Base-by-base conservation (phyloP, 1,140 invertebrate genomes). In the Episyrphus balteatus region DNA sequence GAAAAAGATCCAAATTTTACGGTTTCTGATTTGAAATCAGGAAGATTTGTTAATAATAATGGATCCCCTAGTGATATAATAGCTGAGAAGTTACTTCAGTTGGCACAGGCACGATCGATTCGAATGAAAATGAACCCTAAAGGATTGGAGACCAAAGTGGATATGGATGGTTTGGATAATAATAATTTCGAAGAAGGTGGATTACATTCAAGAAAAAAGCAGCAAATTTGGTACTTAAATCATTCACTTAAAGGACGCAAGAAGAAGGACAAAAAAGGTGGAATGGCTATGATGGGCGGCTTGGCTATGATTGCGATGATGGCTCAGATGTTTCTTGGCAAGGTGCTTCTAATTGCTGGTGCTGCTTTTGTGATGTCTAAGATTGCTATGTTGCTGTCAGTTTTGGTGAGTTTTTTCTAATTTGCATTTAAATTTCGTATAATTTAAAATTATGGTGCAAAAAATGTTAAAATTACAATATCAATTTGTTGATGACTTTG, bases 311-410 rank as follows among this genome's bases (percentile, higher is more conserved):
- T 78, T 52, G 78, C 76, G 41, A 77, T 82, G 63, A 67, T 83
- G 65, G 74, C 75, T 1, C 79, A 83, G 65, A 59, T 82, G 62
- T 76, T 79, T 38, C 76, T 82, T 50, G 80, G 79, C 8, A 83
- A 81, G 66, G 75, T 83, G 33, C 79, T 79, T 9, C 73, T 83
- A 42, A 63, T 81, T 32, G 78, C 80, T 13, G 81, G 80, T 17
- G 76, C 79, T 2, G 81, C 81, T 10, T 66, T 84, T 31, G 66
- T 84, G 7, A 75, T 82, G 18, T 76, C 80, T 1, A 84, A 84
- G 59, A 75, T 84, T 34, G 80, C 81, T 1, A 58, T 83, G 10
- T 68, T 82, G 38, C 58, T 83, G n/a, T 79, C 81, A 3, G 71
- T 76, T 3, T 73, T 83, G 55, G 69, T 71, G 61, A 67, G 65